Evolutionary conservation across 2,888 invertebrate genomes (phyloP).

Genomic region (Polyommatus iphigenia): DNA sequence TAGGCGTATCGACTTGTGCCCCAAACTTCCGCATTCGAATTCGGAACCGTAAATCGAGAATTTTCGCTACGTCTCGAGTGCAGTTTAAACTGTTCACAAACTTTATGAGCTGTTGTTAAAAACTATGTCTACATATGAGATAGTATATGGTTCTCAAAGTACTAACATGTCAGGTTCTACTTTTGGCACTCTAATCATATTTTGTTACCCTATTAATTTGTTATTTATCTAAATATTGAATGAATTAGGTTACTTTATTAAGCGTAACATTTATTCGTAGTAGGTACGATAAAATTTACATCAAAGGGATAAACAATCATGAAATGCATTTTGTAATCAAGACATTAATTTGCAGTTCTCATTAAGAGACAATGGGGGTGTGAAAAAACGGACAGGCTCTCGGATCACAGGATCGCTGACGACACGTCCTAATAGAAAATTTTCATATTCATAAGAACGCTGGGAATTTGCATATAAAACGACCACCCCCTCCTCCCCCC

Average conservation of each 20-base stretch:
- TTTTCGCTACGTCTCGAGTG: neutral
- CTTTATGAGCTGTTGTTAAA: neutral
- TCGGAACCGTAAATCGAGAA: constrained; percentile 7
- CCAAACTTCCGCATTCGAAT: constrained; percentile 14
- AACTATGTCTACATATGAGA: neutral
- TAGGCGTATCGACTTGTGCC: constrained; percentile 23
- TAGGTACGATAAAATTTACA: neutral
- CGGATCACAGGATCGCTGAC: constrained; percentile 70
- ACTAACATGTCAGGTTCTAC: neutral
- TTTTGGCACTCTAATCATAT: neutral
- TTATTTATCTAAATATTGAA: too few species aligned
- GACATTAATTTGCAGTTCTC: constrained; percentile 52
- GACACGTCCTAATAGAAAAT: constrained; percentile 80
- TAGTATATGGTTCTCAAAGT: neutral
- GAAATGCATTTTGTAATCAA: too few species aligned
- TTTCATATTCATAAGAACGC: constrained; percentile 80
- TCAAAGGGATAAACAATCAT: neutral
- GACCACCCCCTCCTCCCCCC: constrained; percentile 64
- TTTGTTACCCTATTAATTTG: neutral
- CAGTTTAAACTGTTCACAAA: constrained; percentile 4
- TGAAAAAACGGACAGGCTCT: constrained; percentile 53
- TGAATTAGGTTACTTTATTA: neutral
- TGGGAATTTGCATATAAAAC: constrained; percentile 78
- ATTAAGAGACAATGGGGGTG: constrained; percentile 56
- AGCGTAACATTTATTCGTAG: neutral